phyloP scores from a whole-genome alignment of 2,113 vertebrate genomes.

The Seriola rivoliana region DNA sequence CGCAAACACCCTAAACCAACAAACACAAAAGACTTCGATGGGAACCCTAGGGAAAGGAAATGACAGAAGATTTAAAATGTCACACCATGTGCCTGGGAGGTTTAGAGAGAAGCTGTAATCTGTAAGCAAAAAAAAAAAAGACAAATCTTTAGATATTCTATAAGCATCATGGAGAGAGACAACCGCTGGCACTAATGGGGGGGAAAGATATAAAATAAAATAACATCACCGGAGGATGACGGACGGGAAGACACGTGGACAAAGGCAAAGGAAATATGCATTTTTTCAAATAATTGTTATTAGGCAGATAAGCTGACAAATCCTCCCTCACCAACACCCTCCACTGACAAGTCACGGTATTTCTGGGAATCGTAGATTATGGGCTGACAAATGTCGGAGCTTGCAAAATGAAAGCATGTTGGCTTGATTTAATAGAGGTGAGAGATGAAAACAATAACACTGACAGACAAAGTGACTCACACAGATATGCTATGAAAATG shows the following conservation, averaged over 20 bases:
- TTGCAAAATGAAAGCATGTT: slow-evolving; percentile 38
- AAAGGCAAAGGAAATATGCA: slow-evolving; percentile 53
- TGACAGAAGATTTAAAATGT: slow-evolving; percentile 66
- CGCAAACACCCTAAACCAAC: slow-evolving; percentile 25
- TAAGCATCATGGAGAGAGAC: slow-evolving; percentile 39
- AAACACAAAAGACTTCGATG: slow-evolving; percentile 46
- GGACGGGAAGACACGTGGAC: slow-evolving; percentile 35
- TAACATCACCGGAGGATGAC: slow-evolving; percentile 54
- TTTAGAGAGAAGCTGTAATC: slow-evolving; percentile 53
- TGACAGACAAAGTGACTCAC: slow-evolving; percentile 30
- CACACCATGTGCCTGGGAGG: slow-evolving; percentile 48
- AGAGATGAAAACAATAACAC: slow-evolving; percentile 43
- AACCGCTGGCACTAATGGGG: slow-evolving; percentile 46
- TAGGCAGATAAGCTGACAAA: slow-evolving; percentile 73
- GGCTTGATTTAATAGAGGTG: slow-evolving; percentile 48
- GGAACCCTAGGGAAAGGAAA: slow-evolving; percentile 19
- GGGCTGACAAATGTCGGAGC: slow-evolving; percentile 58
- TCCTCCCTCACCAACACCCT: slow-evolving; percentile 34
- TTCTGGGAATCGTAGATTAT: slow-evolving; percentile 67
- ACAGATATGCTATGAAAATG: slow-evolving; percentile 6
- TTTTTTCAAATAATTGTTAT: slow-evolving; percentile 73
- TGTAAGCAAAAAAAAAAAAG: slow-evolving; percentile 34
- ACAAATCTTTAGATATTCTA: slow-evolving; percentile 49
- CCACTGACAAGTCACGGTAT: slow-evolving; percentile 50
- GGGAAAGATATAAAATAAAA: slow-evolving; percentile 50